These are phyloP conservation scores for Drosophila subpulchrella DNA, from an alignment of 1,140 invertebrate genomes.

Conservation along the genomic window DNA sequence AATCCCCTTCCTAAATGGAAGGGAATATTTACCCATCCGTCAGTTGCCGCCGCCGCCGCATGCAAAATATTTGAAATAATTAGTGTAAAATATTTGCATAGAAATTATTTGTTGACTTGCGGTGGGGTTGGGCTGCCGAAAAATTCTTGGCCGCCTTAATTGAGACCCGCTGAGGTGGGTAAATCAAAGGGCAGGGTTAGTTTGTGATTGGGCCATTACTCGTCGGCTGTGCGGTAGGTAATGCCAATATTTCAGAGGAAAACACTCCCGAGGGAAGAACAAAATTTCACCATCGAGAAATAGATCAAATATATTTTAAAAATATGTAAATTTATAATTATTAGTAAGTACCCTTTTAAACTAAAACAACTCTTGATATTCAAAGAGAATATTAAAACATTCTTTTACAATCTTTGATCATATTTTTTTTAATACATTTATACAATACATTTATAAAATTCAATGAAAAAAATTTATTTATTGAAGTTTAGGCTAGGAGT, in stretches of 20 bases:
- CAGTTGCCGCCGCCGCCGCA: conserved; percentile 42
- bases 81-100: conserved; percentile 81
- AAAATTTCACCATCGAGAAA: too few species aligned
- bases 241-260: conserved; percentile 2
- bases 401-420: too few species aligned
- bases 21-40: conserved; percentile 20
- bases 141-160: conserved; percentile 53
- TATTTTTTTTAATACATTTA: too few species aligned
- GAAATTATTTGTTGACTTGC: conserved; percentile 79
- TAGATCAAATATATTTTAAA: too few species aligned
- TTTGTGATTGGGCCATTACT: conserved; percentile 7
- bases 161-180: conserved; percentile 28
- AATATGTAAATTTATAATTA: too few species aligned
- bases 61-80: conserved; percentile 78
- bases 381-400: too few species aligned
- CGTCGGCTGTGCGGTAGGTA: conserved; percentile 2
- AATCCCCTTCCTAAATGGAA: too few species aligned
- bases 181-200: conserved; percentile 10
- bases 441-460: too few species aligned
- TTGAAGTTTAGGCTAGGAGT: too few species aligned
- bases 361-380: too few species aligned
- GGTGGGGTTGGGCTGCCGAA: conserved; percentile 26
- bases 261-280: background rate
- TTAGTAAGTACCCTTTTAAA: too few species aligned
- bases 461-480: too few species aligned